A percentile compares a stretch with the other conserved stretches of the same genome.
Evolutionary conservation across 2,797 vertebrate genomes (phyloP).

Genomic region (Bradypus variegatus): DNA sequence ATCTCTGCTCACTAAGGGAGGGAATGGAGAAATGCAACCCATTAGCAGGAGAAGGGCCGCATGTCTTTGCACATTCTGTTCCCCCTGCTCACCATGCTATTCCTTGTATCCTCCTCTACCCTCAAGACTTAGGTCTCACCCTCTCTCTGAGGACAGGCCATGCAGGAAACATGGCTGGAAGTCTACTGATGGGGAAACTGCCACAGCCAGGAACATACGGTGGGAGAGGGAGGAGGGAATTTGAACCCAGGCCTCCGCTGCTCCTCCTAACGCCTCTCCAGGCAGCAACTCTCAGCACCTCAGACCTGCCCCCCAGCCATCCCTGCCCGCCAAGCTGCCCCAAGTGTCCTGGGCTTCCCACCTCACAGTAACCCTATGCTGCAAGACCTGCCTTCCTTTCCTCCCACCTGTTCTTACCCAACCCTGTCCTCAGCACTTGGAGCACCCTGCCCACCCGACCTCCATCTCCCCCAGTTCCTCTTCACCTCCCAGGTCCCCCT

Average conservation of each 20-base stretch:
- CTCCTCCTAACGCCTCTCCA: not conserved
- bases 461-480: not conserved
- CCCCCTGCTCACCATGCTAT: not conserved
- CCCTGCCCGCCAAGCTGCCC: not conserved
- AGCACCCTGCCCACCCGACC: not conserved
- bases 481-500: not conserved
- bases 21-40: not conserved
- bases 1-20: not conserved
- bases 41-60: not conserved
- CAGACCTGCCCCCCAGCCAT: not conserved
- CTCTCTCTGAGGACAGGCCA: not conserved
- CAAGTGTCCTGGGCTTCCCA: fast-evolving
- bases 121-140: not conserved
- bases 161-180: not conserved
- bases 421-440: not conserved
- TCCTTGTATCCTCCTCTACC: not conserved
- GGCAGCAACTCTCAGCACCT: not conserved
- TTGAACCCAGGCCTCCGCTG: fast-evolving
- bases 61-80: not conserved
- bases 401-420: not conserved
- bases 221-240: not conserved
- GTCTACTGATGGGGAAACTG: not conserved
- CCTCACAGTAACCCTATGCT: not conserved
- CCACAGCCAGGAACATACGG: not conserved
- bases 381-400: not conserved